Percentiles rank a stretch among this genome's conserved stretches.
Conservation (phyloP, 1,140 invertebrate genomes). For the Planococcus citri region DNA sequence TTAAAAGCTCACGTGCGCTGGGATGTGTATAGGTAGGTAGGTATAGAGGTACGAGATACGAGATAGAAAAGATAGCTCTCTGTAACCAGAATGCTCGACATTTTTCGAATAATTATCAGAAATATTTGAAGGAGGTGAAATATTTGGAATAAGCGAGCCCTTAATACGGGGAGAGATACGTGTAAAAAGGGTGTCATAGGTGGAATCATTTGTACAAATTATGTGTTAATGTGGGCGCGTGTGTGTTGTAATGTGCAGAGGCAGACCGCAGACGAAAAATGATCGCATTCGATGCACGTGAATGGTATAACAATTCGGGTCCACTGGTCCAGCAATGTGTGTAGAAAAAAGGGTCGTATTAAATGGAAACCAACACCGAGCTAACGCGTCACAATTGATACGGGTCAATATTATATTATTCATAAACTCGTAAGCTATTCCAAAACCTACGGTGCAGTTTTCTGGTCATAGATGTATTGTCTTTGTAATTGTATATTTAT, state of each 20-base stretch:
- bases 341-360: not conserved
- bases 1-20: not conserved
- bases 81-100: not conserved
- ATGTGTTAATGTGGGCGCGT: no score
- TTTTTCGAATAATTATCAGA: not conserved
- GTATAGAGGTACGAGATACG: not conserved
- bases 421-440: no score
- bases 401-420: no score
- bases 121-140: not conserved
- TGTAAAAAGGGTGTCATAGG: not conserved
- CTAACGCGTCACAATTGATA: not conserved
- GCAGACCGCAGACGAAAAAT: no score
- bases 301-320: not conserved
- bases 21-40: not conserved
- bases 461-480: not conserved
- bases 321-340: no score
- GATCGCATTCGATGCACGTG: not conserved
- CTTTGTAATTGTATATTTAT: not conserved
- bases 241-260: not conserved
- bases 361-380: not conserved
- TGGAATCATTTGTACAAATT: not conserved
- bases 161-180: not conserved
- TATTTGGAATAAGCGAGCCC: not conserved
- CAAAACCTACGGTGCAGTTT: no score
- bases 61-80: no score